Conservation (phyloP, 2,888 invertebrate species). For the Epinotia demarniana region DNA sequence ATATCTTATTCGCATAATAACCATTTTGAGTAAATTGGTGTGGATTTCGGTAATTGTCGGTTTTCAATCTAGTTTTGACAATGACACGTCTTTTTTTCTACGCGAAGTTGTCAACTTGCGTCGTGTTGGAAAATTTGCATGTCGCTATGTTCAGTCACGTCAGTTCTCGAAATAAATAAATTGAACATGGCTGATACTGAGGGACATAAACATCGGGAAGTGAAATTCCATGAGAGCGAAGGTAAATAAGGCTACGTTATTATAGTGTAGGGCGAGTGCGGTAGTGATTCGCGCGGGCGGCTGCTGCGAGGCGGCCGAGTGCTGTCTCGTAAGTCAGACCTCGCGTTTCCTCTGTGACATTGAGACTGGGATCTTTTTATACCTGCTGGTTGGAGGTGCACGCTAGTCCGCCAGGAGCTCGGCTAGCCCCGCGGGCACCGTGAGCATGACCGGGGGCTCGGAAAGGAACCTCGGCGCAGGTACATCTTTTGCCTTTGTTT, state of each 20-base stretch:
- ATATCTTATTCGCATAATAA: neutral
- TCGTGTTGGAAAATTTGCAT: conserved; percentile 81
- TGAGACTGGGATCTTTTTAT: conserved; percentile 84
- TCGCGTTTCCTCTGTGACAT: conserved; percentile 83
- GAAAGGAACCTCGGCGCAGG: conserved; percentile 76
- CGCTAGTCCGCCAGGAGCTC: conserved; percentile 72
- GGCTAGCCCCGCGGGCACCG: conserved; percentile 50
- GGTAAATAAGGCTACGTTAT: conserved; percentile 81
- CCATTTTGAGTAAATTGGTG: neutral
- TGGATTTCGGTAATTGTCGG: conserved; percentile 24
- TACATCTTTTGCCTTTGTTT: conserved; percentile 66
- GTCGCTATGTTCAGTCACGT: conserved; percentile 83
- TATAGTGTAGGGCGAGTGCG: conserved; percentile 73
- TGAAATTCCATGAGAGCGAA: conserved; percentile 81
- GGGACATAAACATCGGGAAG: conserved; percentile 81
- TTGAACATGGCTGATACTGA: conserved; percentile 82
- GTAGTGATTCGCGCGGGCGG: conserved; percentile 69
- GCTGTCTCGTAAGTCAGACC: conserved; percentile 66
- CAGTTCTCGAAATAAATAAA: conserved; percentile 81
- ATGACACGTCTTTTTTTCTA: conserved; percentile 72
- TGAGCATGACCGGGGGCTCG: conserved; percentile 76
- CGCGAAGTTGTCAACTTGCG: conserved; percentile 73
- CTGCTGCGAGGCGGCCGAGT: conserved; percentile 64
- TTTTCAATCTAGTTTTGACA: conserved; percentile 57
- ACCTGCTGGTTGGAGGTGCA: conserved; percentile 82